A percentile compares a stretch with the other conserved stretches of the same genome.
These are phyloP conservation scores for Chauna torquata DNA, from an alignment of 2,113 vertebrate genomes.

Conservation along the genomic window DNA sequence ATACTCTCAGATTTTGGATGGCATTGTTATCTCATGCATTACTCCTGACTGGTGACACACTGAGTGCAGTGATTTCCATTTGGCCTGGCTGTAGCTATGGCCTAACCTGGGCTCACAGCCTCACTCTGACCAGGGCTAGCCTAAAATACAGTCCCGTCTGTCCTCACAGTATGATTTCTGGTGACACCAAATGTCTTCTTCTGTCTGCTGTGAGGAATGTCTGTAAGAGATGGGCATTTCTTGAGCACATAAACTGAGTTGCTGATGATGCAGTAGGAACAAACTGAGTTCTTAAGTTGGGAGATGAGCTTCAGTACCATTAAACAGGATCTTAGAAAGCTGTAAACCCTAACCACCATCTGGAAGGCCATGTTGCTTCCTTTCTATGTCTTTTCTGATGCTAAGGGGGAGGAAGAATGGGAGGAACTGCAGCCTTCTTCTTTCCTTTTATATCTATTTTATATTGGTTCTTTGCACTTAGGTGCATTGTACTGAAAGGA, in stretches of 20 bases:
- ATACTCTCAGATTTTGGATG: not conserved
- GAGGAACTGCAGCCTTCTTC: not conserved
- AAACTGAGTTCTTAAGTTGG: not conserved
- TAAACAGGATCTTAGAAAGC: not conserved
- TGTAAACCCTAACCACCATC: not conserved
- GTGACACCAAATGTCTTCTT: not conserved
- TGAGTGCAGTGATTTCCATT: not conserved
- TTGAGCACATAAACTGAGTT: not conserved
- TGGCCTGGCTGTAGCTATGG: not conserved
- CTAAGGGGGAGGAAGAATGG: not conserved
- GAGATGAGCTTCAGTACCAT: not conserved
- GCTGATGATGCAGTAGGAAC: not conserved
- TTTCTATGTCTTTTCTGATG: not conserved
- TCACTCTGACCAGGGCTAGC: not conserved
- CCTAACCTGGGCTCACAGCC: no score
- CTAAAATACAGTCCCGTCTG: accelerated
- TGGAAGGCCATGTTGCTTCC: not conserved
- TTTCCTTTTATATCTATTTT: not conserved
- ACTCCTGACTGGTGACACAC: not conserved
- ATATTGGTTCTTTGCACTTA: not conserved
- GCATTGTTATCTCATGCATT: not conserved
- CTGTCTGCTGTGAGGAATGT: not conserved
- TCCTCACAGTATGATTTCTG: not conserved
- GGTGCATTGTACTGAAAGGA: not conserved
- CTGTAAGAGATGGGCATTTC: not conserved